These are phyloP conservation scores for Bryconaethiops microstoma DNA, from an alignment of 2,797 vertebrate genomes.

Conservation along the genomic window DNA sequence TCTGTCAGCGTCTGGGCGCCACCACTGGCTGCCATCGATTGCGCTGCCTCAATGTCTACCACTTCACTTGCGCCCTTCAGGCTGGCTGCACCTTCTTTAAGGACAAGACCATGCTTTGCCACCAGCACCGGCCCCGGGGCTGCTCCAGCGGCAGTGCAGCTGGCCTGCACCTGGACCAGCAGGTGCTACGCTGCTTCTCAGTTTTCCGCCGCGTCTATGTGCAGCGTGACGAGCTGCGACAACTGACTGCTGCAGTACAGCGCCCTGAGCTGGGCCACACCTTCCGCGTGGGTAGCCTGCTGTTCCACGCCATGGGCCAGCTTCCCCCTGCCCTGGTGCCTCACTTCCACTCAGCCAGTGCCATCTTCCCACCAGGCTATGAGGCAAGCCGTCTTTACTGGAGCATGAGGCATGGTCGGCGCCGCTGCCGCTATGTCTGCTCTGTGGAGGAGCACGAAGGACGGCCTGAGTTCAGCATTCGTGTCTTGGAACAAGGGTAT, in stretches of 20 bases:
- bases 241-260: constrained; percentile 90
- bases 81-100: constrained; percentile 99
- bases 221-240: constrained; percentile 91
- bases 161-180: constrained; percentile 66
- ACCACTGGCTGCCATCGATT: constrained; percentile 93
- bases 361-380: constrained; percentile 92
- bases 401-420: constrained; percentile 89
- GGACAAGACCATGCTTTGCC: constrained; percentile 98
- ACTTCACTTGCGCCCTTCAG: constrained; percentile 96
- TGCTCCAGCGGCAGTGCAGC: background rate
- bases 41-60: constrained; percentile 92
- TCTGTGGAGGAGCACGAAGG: constrained; percentile 84
- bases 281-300: constrained; percentile 93
- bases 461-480: constrained; percentile 86
- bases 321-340: constrained; percentile 78
- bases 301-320: constrained; percentile 89
- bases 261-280: constrained; percentile 91
- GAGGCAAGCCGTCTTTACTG: constrained; percentile 94
- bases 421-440: constrained; percentile 91
- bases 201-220: constrained; percentile 95
- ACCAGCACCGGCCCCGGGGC: constrained; percentile 88
- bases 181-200: constrained; percentile 90
- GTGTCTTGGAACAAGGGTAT: constrained; percentile 91
- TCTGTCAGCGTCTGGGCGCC: constrained; percentile 91
- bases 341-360: constrained; percentile 86